Evolutionary conservation across 2,888 invertebrate genomes (phyloP).

Genomic region (Hesperia comma): DNA sequence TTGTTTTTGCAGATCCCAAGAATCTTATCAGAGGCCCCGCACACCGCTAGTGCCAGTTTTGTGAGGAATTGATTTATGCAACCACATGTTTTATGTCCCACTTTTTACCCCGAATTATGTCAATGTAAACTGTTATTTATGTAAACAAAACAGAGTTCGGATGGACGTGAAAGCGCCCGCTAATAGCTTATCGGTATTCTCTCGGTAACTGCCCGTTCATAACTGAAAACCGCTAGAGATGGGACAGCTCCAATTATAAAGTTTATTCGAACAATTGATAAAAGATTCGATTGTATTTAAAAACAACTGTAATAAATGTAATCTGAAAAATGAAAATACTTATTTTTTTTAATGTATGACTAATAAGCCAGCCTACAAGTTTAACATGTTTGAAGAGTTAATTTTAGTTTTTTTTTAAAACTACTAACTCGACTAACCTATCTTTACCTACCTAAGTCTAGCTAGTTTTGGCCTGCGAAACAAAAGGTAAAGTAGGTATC

Average conservation of each 20-base stretch:
- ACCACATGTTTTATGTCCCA: slow-evolving; percentile 43
- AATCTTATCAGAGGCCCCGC: slow-evolving; percentile 63
- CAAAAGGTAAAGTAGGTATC: no score
- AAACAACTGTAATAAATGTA: no score
- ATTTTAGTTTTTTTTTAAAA: no score
- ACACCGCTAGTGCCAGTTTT: slow-evolving; percentile 77
- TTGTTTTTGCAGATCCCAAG: slow-evolving; percentile 75
- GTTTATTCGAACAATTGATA: not conserved
- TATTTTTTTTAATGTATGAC: no score
- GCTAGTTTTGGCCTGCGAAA: no score
- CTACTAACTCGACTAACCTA: no score
- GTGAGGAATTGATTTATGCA: slow-evolving; percentile 54
- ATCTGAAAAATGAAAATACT: no score
- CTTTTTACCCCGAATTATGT: slow-evolving; percentile 47
- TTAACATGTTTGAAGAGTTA: no score
- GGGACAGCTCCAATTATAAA: slow-evolving; percentile 17
- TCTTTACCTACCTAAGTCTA: no score
- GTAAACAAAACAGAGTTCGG: slow-evolving; percentile 38
- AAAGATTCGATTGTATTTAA: not conserved
- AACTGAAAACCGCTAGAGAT: slow-evolving; percentile 36
- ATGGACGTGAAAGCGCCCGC: slow-evolving; percentile 42
- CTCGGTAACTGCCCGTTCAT: slow-evolving; percentile 37
- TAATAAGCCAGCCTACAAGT: no score
- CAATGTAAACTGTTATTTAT: slow-evolving; percentile 44
- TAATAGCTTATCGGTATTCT: slow-evolving; percentile 42